Percentiles rank a stretch among this genome's conserved stretches.
These are phyloP conservation scores for Apodemus sylvaticus DNA, from an alignment of 2,113 vertebrate genomes.

Conservation along the genomic window DNA sequence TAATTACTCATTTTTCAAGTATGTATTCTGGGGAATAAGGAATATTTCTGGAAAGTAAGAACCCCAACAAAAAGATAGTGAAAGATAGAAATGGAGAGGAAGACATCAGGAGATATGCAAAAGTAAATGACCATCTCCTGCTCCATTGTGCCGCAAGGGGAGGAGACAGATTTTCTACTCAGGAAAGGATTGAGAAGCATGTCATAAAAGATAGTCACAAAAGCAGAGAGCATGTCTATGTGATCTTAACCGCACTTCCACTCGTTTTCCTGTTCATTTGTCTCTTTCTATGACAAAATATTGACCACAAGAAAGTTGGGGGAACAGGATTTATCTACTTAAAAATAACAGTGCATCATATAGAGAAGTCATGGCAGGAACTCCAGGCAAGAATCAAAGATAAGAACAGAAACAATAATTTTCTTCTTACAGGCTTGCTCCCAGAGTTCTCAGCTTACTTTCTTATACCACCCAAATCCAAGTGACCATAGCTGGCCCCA, in stretches of 20 bases:
- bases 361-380: neutral
- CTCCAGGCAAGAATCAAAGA: neutral
- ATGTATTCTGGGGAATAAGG: neutral
- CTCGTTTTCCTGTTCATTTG: too few species aligned
- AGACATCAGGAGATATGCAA: neutral
- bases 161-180: neutral
- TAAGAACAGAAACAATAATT: neutral
- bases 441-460: neutral
- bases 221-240: neutral
- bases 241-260: neutral
- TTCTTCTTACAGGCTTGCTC: neutral
- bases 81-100: neutral
- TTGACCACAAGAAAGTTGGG: neutral
- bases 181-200: neutral
- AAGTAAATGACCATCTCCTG: neutral
- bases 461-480: neutral
- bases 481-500: neutral
- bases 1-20: neutral
- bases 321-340: neutral
- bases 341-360: neutral
- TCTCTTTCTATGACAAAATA: neutral
- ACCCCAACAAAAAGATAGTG: neutral
- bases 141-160: neutral
- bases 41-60: neutral
- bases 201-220: neutral